These are phyloP conservation scores for Thymelicus sylvestris DNA, from an alignment of 2,888 invertebrate genomes.

Conservation along the genomic window DNA sequence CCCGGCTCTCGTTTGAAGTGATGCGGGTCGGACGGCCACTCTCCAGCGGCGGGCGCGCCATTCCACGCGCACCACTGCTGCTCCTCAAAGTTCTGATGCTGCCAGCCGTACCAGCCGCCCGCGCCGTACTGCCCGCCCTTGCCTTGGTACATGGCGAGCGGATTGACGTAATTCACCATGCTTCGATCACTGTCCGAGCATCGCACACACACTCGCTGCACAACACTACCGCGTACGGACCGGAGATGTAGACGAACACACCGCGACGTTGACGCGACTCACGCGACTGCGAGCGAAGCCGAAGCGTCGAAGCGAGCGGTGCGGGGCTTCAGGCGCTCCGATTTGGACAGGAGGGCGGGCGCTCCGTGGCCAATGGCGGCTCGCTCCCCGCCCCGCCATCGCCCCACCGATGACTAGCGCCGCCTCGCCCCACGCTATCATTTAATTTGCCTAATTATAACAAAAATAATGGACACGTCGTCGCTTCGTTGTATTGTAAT, in stretches of 20 bases:
- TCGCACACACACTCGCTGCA: conserved; percentile 79
- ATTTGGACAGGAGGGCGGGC: conserved; percentile 54
- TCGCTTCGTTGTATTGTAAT: conserved; percentile 50
- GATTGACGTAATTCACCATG: conserved; percentile 91
- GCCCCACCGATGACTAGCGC: conserved; percentile 46
- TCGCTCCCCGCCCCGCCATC: conserved; percentile 45
- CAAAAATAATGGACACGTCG: conserved; percentile 72
- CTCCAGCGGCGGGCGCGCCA: conserved; percentile 75
- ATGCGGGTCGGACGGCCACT: conserved; percentile 79
- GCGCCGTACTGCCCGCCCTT: conserved; percentile 82
- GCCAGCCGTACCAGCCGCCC: conserved; percentile 81
- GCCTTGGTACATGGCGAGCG: conserved; percentile 88
- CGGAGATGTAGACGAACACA: conserved; percentile 54
- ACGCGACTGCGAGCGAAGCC: conserved; percentile 47
- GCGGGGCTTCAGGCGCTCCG: conserved; percentile 42
- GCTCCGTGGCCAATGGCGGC: conserved; percentile 60
- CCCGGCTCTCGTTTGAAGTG: conserved; percentile 77
- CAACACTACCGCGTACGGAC: conserved; percentile 62
- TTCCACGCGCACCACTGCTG: conserved; percentile 85
- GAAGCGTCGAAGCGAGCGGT: conserved; percentile 41
- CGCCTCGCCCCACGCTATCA: conserved; percentile 55
- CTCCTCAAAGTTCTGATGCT: conserved; percentile 82
- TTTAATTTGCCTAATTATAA: conserved; percentile 80
- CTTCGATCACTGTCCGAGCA: conserved; percentile 80
- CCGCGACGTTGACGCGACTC: conserved; percentile 70